phyloP scores from a whole-genome alignment of 2,113 vertebrate species.

The Aspidoscelis tigris region DNA sequence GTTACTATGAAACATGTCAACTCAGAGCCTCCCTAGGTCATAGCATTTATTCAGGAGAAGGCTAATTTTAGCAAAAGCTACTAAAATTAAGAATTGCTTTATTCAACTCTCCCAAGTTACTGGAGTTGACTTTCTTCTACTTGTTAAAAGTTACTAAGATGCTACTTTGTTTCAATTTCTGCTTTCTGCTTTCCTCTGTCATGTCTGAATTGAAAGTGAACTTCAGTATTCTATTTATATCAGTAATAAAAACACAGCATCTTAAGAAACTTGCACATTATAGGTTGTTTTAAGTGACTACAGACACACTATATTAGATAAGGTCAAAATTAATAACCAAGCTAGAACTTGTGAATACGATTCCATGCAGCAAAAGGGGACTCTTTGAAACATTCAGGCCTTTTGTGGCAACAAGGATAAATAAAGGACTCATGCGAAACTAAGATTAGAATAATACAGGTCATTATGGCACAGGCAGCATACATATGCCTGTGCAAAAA shows the following conservation, averaged over 20 bases:
- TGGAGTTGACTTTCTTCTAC: background rate
- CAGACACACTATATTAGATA: background rate
- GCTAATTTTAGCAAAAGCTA: background rate
- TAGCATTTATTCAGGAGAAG: background rate
- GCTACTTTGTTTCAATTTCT: background rate
- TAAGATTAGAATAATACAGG: background rate
- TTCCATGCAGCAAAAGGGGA: too few relatives aligned
- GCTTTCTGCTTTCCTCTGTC: background rate
- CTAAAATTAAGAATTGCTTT: background rate
- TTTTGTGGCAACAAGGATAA: background rate
- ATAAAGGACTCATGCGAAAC: background rate
- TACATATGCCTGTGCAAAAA: background rate
- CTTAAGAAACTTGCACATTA: background rate
- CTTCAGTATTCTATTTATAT: background rate
- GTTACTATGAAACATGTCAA: background rate
- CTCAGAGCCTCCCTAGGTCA: background rate
- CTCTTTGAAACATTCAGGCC: background rate
- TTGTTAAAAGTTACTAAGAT: background rate
- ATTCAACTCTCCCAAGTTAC: background rate
- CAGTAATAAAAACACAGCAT: background rate
- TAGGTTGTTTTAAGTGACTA: background rate
- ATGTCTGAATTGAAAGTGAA: too few relatives aligned
- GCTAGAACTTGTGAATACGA: too few relatives aligned
- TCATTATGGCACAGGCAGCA: background rate
- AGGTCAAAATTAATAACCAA: background rate